Conservation (phyloP, 35 echinoderm and acorn worm species). For the Lytechinus variegatus region DNA sequence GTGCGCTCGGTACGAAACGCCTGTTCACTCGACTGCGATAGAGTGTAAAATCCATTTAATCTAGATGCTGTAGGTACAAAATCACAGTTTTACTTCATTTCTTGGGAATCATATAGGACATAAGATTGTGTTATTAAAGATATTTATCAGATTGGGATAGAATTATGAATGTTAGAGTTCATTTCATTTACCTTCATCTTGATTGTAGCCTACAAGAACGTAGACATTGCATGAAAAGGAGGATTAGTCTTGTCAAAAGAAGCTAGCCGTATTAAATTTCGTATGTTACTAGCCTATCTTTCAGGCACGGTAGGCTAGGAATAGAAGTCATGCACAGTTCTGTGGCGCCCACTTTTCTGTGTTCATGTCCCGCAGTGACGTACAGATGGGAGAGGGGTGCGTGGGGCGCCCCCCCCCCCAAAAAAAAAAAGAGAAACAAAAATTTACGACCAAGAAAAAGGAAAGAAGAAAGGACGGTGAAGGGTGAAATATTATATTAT, state of each 20-base stretch:
- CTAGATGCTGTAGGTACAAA: neutral
- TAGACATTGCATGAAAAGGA: constrained; percentile 42
- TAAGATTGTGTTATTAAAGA: neutral
- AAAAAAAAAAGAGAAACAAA: too few relatives aligned
- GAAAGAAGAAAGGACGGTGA: too few relatives aligned
- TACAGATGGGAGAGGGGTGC: too few relatives aligned
- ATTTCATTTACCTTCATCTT: constrained; percentile 29
- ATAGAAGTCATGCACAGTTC: too few relatives aligned
- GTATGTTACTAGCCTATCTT: neutral
- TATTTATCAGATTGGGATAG: neutral
- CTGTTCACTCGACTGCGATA: neutral
- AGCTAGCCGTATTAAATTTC: neutral
- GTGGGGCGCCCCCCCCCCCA: too few relatives aligned
- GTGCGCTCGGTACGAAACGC: too few relatives aligned
- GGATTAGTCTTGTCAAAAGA: neutral
- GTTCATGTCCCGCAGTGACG: too few relatives aligned
- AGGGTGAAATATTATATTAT: too few relatives aligned
- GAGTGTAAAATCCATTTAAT: constrained; percentile 3
- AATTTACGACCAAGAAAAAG: too few relatives aligned
- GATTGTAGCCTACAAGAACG: neutral
- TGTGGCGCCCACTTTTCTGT: too few relatives aligned
- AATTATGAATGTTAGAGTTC: neutral
- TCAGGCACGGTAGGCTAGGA: neutral
- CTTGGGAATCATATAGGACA: neutral
- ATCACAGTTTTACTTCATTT: neutral